Evolutionary conservation across 2,888 invertebrate genomes (phyloP).

Genomic region (Anthoptus insignis): DNA sequence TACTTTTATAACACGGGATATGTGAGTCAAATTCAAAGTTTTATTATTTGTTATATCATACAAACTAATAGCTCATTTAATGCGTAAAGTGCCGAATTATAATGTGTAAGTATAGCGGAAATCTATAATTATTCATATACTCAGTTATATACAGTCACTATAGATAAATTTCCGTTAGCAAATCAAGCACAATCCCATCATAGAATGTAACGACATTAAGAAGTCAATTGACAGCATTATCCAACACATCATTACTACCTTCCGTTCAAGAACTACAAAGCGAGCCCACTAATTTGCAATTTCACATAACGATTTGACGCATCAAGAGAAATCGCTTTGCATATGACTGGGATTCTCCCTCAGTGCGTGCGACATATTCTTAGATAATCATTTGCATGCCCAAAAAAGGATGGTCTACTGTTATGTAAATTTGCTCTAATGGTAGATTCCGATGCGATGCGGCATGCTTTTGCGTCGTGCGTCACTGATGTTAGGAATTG

Average conservation of each 20-base stretch:
- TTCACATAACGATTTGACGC: constrained; percentile 35
- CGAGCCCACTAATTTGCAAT: constrained; percentile 28
- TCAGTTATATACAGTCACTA: no score
- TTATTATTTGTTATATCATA: no score
- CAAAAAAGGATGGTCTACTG: constrained; percentile 50
- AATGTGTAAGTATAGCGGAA: no score
- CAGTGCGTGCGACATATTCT: constrained; percentile 38
- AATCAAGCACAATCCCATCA: neutral
- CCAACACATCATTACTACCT: constrained; percentile 9
- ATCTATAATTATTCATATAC: no score
- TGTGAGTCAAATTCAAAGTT: no score
- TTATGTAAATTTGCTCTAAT: constrained; percentile 43
- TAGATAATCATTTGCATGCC: constrained; percentile 52
- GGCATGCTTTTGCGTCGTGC: neutral
- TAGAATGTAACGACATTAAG: neutral
- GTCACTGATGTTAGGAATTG: neutral
- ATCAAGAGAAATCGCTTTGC: constrained; percentile 33
- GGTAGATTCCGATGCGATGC: constrained; percentile 22
- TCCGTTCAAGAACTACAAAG: constrained; percentile 1
- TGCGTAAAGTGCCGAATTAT: no score
- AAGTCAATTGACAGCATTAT: neutral
- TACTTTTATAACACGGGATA: no score
- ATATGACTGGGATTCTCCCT: constrained; percentile 34
- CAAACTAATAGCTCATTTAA: no score
- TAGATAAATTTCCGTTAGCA: neutral